A percentile compares a stretch with the other conserved stretches of the same genome.
Evolutionary conservation across 1,140 invertebrate genomes (phyloP).

Genomic region (Drosophila truncata): DNA sequence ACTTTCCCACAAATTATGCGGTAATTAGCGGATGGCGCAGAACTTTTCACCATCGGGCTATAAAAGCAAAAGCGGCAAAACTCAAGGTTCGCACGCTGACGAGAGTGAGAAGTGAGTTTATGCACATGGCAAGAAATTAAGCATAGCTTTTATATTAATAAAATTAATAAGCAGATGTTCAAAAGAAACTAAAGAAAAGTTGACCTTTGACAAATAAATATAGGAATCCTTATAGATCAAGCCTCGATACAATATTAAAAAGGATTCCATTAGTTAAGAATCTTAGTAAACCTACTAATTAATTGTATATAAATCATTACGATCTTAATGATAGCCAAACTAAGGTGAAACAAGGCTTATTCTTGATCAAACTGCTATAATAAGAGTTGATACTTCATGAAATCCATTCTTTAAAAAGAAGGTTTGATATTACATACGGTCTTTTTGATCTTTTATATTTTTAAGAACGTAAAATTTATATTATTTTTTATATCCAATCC

Average conservation of each 20-base stretch:
- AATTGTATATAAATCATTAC: neutral
- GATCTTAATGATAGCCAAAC: neutral
- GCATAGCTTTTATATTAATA: neutral
- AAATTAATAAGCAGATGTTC: neutral
- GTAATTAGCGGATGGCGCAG: slow-evolving; percentile 48
- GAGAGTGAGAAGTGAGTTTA: neutral
- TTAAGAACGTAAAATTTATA: neutral
- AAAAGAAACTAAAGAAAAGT: too few species aligned
- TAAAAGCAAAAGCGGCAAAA: slow-evolving; percentile 57
- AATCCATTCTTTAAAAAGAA: too few species aligned
- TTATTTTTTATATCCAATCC: neutral
- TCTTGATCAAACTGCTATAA: too few species aligned
- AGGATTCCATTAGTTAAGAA: too few species aligned
- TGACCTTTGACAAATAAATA: neutral
- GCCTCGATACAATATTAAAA: too few species aligned
- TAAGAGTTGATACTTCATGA: too few species aligned
- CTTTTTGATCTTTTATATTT: neutral
- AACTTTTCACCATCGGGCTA: slow-evolving; percentile 21
- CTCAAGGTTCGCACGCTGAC: slow-evolving; percentile 25
- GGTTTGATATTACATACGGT: neutral
- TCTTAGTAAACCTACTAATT: too few species aligned
- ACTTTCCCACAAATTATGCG: slow-evolving; percentile 51
- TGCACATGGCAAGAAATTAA: neutral
- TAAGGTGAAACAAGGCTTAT: neutral
- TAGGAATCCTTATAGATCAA: too few species aligned